Evolutionary conservation across 2,797 vertebrate genomes (phyloP), one percentile per base, ranked within the genome.

Genomic region (Loris lydekkerianus): DNA sequence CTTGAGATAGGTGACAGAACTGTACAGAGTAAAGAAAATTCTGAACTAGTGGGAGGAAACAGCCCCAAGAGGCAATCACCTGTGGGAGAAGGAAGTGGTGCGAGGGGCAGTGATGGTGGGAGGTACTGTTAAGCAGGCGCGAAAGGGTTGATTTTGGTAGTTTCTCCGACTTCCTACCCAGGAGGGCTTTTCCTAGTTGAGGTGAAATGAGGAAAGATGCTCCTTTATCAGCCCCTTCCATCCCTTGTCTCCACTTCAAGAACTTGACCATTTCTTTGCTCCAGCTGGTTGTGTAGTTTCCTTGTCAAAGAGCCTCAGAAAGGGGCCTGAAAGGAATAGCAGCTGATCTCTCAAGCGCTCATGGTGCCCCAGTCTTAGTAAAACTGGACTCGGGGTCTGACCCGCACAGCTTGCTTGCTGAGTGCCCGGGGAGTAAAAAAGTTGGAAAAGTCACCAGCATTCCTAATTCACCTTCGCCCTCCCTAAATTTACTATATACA

Each of bases 381-480:
- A 77, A 20, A 69, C 67, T 23, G 82, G 95, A 75, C 83, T n/a
- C 5, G 6, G 53, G 46, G 8, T 78, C 58, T 67, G 70, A 49
- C 25, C 25, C 58, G 27, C 9, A 3, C 7, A 75, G 69, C 34
- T 91, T 75, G 49, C 72, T 92, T 76, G 81, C 40, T 75, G 70
- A 89, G 27, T 81, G 76, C 81, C 86, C 69, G 86, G 80, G 77
- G 60, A 84, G 37, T 88, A 72, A 83, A 86, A 72, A 82, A 63
- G 18, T 17, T 87, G 67, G 27, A 21, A 87, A 85, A 84, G 25
- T 81, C 63, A 89, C 10, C 21, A 40, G 25, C 40, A 53, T 73
- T 90, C 37, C 29, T 72, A 63, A 67, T 77, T 84, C 77, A 84
- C 23, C n/a, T n/a, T 91, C 49, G 73, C 13, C 43, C 29, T 60